Evolutionary conservation across 2,888 invertebrate species (phyloP).

Genomic region (Melipona bicolor): DNA sequence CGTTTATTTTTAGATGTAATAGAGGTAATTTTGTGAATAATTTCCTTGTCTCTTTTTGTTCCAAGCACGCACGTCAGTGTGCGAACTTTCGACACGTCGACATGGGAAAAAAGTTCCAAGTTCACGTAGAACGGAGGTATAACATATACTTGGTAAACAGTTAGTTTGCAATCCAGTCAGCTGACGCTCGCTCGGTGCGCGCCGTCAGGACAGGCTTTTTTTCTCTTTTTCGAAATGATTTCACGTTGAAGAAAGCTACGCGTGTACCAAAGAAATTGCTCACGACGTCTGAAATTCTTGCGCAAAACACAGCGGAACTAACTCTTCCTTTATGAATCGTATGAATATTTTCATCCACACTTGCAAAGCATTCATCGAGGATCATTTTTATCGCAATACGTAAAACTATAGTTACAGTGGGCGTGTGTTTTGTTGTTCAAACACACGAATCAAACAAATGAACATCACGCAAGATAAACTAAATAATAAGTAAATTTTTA

Average conservation of each 20-base stretch:
- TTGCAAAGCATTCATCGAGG: background rate
- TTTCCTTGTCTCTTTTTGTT: background rate
- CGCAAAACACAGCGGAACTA: background rate
- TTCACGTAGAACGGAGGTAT: constrained; percentile 6
- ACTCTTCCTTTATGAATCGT: background rate
- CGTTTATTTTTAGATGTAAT: background rate
- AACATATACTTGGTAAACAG: constrained; percentile 15
- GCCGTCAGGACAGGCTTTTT: background rate
- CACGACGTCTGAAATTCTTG: background rate
- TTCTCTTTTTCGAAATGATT: background rate
- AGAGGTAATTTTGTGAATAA: background rate
- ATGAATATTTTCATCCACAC: background rate
- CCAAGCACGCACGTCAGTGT: no score
- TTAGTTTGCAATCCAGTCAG: constrained; percentile 32
- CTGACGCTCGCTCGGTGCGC: constrained; percentile 8
- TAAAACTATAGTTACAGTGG: background rate
- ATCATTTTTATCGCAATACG: background rate
- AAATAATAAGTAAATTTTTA: background rate
- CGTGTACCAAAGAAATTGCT: background rate
- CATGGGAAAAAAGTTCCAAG: background rate
- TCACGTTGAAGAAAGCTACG: background rate
- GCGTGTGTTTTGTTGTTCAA: no score
- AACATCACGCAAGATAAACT: background rate
- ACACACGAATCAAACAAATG: background rate
- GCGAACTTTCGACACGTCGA: background rate